Base-by-base conservation (phyloP, 2,888 invertebrate genomes). In the Crepidodera aurea region DNA sequence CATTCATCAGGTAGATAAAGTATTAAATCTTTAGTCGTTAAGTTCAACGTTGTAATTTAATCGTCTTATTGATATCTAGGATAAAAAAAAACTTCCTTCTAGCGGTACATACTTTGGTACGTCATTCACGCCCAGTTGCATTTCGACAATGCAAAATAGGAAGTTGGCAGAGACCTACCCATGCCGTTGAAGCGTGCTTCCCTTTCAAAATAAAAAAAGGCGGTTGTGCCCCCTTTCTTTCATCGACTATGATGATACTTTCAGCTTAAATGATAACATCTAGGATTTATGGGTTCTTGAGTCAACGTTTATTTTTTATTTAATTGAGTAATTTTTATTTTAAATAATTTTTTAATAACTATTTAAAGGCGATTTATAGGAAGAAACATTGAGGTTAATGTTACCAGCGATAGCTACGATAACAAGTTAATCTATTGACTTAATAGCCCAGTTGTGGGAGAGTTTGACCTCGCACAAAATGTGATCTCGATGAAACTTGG, bases 91-190 rank as follows among this genome's bases (percentile, higher is more conserved):
- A n/a, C 1, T 13, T 34, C 12, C 34, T 12, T 12, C 1, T 34
- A 40, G 48, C 48, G 48, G 48, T 48, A 48, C 48, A 27, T 48
- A 29, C 15, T 27, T 12, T 10, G 12, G 46, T 48, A 48, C 48
- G 27, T 27, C 19, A 29, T 54, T 59, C 61, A 69, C 66, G 71
- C 64, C 66, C 60, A 64, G 68, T 44, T 65, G 70, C 39, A 29
- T 66, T 64, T 61, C 46, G 64, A 71, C 71, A 71, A 71, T 71
- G 65, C 61, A 19, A 65, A 63, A 64, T 62, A 62, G 67, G 67
- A 67, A 67, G 67, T 65, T 46, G 58, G 54, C 64, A 37, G 48
- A 57, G 60, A 67, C 65, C 63, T 50, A 67, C 61, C 64, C 60
- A 61, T 53, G 59, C 51, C 65, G 51, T 53, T 65, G 59, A 64